Percentiles rank a stretch among this genome's conserved stretches.
These are phyloP conservation scores for Mylabris sibirica DNA, from an alignment of 2,888 invertebrate genomes.

Conservation along the genomic window DNA sequence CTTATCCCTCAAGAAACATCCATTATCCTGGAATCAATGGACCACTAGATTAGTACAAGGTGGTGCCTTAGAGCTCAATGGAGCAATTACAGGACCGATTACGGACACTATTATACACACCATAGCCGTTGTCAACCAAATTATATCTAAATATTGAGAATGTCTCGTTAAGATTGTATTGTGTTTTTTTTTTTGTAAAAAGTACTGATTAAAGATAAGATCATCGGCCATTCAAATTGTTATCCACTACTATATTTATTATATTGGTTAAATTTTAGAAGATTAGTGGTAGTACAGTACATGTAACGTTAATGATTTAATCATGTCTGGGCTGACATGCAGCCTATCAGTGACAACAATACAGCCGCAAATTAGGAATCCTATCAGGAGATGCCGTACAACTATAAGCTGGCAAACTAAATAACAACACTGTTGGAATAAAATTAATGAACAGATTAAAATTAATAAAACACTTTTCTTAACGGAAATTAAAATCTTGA, in stretches of 20 bases:
- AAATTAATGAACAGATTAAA: not conserved
- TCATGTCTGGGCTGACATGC: not conserved
- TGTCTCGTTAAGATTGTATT: constrained; percentile 57
- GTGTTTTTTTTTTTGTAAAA: constrained; percentile 42
- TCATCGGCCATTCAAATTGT: constrained; percentile 30
- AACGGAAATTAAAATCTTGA: not conserved
- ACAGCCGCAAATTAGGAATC: not conserved
- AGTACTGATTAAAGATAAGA: constrained; percentile 43
- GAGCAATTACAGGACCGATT: constrained; percentile 58
- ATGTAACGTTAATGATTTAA: not conserved
- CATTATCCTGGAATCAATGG: constrained; percentile 60
- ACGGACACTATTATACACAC: constrained; percentile 46
- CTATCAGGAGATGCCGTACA: not conserved
- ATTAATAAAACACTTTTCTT: not conserved
- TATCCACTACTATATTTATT: not conserved
- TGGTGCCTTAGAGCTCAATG: constrained; percentile 58
- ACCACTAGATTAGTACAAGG: constrained; percentile 58
- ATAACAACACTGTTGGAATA: not conserved
- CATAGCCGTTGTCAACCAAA: constrained; percentile 49
- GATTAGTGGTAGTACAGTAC: not conserved
- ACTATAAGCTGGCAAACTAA: not conserved
- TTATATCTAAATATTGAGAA: constrained; percentile 56
- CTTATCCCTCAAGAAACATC: constrained; percentile 59
- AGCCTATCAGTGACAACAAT: not conserved
- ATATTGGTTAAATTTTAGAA: not conserved